These are phyloP conservation scores for Rhegmatorhina hoffmannsi DNA, from an alignment of 2,113 vertebrate genomes.

Conservation along the genomic window DNA sequence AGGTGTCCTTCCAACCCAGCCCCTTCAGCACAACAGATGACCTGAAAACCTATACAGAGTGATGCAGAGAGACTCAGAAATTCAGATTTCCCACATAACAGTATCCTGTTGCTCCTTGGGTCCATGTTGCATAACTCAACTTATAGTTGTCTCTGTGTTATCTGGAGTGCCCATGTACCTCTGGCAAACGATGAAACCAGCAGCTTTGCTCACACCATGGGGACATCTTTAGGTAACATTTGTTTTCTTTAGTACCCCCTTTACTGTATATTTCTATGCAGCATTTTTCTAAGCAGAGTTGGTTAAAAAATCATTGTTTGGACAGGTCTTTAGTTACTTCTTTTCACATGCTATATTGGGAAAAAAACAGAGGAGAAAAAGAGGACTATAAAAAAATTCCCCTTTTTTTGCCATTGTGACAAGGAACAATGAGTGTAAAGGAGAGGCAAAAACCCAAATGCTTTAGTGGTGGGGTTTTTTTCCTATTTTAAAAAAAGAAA, in stretches of 20 bases:
- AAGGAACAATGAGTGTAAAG: neutral
- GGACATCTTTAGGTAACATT: neutral
- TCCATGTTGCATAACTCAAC: neutral
- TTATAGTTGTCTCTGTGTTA: neutral
- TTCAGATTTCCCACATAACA: neutral
- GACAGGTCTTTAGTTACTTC: neutral
- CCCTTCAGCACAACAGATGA: neutral
- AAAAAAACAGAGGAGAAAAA: neutral
- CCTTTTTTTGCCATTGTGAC: neutral
- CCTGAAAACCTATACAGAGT: neutral
- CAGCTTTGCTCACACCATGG: neutral
- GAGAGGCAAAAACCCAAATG: neutral
- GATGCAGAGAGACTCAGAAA: neutral
- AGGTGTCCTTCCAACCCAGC: neutral
- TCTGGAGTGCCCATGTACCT: neutral
- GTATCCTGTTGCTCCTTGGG: neutral
- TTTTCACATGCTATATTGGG: neutral
- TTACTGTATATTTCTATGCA: neutral
- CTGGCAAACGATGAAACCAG: neutral
- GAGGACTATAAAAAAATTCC: neutral
- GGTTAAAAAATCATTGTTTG: neutral
- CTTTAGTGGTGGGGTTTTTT: neutral
- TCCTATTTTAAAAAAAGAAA: neutral
- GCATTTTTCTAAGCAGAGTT: neutral
- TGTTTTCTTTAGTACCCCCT: neutral